Conservation (phyloP, 1,140 invertebrate genomes). For the Phymastichus coffea region DNA sequence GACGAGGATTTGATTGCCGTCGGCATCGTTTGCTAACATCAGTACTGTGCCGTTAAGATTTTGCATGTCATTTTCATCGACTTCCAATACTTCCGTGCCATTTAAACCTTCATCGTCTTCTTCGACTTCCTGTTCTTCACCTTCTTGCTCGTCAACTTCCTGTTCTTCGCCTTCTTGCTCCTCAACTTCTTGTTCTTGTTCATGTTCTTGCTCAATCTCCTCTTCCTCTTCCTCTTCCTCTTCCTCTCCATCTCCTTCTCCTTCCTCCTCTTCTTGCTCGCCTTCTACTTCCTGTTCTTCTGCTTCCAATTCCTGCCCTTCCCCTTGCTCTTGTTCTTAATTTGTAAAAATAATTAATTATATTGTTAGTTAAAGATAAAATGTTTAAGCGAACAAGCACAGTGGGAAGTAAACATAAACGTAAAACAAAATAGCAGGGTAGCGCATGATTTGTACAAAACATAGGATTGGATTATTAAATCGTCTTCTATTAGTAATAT, state of each 20-base stretch:
- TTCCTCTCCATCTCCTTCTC: constrained; percentile 26
- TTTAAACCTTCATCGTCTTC: constrained; percentile 25
- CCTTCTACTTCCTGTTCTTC: constrained; percentile 20
- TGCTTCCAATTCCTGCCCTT: constrained; percentile 28
- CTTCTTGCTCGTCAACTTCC: constrained; percentile 14
- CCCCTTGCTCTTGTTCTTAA: constrained; percentile 16
- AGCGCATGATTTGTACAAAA: too few species aligned
- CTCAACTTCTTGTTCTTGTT: constrained; percentile 6
- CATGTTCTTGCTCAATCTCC: constrained; percentile 21
- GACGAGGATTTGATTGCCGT: constrained; percentile 54
- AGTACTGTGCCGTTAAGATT: constrained; percentile 49
- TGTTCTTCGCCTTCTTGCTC: constrained; percentile 24
- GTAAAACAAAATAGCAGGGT: too few species aligned
- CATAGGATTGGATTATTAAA: too few species aligned
- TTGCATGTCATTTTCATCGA: constrained; percentile 42
- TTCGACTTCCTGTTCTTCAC: constrained; percentile 25
- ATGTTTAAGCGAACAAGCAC: too few species aligned
- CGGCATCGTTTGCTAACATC: constrained; percentile 49
- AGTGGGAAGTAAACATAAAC: too few species aligned
- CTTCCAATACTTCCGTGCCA: constrained; percentile 35
- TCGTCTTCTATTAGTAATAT: too few species aligned
- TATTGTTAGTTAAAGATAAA: too few species aligned
- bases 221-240: constrained; percentile 16
- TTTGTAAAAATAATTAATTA: too few species aligned
- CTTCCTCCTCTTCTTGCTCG: constrained; percentile 31